These are phyloP conservation scores for Zosterops hypoxanthus DNA, from an alignment of 2,113 vertebrate genomes.

Conservation along the genomic window DNA sequence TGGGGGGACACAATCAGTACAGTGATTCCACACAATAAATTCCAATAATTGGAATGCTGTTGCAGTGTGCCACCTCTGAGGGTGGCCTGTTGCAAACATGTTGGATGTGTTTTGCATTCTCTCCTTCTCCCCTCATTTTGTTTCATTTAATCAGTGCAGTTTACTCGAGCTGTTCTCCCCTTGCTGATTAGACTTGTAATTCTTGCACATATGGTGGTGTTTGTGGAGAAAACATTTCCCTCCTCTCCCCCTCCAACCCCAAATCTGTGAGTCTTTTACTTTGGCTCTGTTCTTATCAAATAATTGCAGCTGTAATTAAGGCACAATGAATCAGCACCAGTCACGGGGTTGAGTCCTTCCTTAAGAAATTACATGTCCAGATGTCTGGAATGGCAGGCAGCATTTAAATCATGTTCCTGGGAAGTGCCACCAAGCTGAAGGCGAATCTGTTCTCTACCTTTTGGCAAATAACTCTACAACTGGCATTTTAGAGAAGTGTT, in stretches of 20 bases:
- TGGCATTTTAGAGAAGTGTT: not conserved
- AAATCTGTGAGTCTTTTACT: slow-evolving; percentile 54
- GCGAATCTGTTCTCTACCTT: not conserved
- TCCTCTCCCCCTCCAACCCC: slow-evolving; percentile 34
- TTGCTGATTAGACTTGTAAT: slow-evolving; percentile 59
- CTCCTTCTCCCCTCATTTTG: slow-evolving; percentile 15
- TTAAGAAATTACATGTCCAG: slow-evolving; percentile 51
- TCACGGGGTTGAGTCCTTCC: slow-evolving; percentile 32
- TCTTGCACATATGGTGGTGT: slow-evolving; percentile 53
- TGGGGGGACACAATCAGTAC: not conserved
- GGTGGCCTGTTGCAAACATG: slow-evolving; percentile 1
- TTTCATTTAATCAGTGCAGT: slow-evolving; percentile 52
- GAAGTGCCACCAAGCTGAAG: slow-evolving; percentile 20
- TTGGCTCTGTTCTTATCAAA: slow-evolving; percentile 71
- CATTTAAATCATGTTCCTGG: slow-evolving; percentile 35
- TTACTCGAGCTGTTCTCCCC: slow-evolving; percentile 34
- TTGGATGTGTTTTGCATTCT: slow-evolving; percentile 54
- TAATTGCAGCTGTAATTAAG: slow-evolving; percentile 55
- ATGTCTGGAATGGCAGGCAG: slow-evolving; percentile 52
- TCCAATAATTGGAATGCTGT: not conserved
- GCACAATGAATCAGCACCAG: slow-evolving; percentile 38
- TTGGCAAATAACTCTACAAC: not conserved
- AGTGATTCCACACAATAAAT: not conserved
- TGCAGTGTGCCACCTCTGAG: not conserved
- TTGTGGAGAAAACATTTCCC: slow-evolving; percentile 52